These are phyloP conservation scores for Allygus modestus DNA, from an alignment of 2,888 invertebrate genomes.

Conservation along the genomic window DNA sequence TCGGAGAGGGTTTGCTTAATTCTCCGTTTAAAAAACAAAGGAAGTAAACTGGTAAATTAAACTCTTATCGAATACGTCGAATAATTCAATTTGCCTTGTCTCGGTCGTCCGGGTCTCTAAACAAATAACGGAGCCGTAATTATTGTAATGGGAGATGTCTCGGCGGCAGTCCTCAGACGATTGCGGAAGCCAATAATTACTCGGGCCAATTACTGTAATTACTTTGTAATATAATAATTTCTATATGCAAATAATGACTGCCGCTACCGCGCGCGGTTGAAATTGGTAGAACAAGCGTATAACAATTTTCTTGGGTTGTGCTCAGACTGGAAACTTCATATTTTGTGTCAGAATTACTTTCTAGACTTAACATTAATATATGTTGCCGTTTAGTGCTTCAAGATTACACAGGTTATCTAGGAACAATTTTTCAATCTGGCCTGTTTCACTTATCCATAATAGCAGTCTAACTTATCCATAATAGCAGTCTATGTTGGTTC, in stretches of 20 bases:
- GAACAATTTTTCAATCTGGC: too few relatives aligned
- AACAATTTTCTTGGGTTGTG: conserved; percentile 12
- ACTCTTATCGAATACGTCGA: conserved; percentile 26
- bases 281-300: conserved; percentile 11
- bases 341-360: conserved; percentile 8
- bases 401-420: too few relatives aligned
- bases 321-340: background rate
- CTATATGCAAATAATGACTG: conserved; percentile 47
- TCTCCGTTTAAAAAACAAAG: conserved; percentile 30
- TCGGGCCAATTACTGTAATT: conserved; percentile 48
- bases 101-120: background rate
- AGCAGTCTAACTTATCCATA: too few relatives aligned
- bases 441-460: too few relatives aligned
- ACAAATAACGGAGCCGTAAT: conserved; percentile 34
- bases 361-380: too few relatives aligned
- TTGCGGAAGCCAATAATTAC: conserved; percentile 50
- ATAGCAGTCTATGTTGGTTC: too few relatives aligned
- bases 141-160: conserved; percentile 39
- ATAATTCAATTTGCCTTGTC: conserved; percentile 31
- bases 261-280: background rate
- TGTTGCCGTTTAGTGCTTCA: too few relatives aligned
- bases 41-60: conserved; percentile 31
- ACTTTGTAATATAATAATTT: conserved; percentile 52
- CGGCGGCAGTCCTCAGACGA: background rate
- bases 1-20: background rate